phyloP scores from a whole-genome alignment of 2,113 vertebrate species.

The Todiramphus chloris region DNA sequence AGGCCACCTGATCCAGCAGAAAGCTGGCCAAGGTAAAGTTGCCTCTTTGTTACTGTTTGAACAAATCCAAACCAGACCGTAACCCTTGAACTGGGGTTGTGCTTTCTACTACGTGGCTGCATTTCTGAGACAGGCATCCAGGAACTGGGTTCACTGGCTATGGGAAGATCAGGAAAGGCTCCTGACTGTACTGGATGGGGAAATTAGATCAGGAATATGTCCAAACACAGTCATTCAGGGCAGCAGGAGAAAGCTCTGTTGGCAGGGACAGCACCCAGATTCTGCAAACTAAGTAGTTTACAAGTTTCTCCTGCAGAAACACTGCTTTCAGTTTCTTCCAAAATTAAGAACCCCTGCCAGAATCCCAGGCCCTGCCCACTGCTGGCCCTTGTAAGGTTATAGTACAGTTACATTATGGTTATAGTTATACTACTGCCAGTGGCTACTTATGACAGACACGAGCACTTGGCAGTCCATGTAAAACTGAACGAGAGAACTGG shows the following conservation, averaged over 20 bases:
- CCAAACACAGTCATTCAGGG: neutral
- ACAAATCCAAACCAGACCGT: neutral
- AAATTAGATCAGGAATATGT: accelerated
- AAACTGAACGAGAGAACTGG: neutral
- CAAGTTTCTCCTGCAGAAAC: neutral
- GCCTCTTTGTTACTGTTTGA: neutral
- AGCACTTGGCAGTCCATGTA: neutral
- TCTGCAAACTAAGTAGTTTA: neutral
- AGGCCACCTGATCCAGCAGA: neutral
- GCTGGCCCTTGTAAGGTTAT: neutral
- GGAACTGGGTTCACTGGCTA: neutral
- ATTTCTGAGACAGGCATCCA: neutral
- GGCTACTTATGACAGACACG: accelerated
- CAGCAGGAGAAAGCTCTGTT: accelerated
- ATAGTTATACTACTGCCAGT: neutral
- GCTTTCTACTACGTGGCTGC: accelerated
- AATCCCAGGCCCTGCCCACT: neutral
- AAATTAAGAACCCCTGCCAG: neutral
- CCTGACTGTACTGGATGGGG: neutral
- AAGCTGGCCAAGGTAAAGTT: neutral
- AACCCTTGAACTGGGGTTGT: neutral
- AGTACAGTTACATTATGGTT: no score
- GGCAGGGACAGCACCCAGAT: neutral
- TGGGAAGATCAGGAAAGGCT: neutral
- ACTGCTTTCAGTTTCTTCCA: neutral